phyloP scores from a whole-genome alignment of 1,140 invertebrate genomes.

The Mylabris phalerata region DNA sequence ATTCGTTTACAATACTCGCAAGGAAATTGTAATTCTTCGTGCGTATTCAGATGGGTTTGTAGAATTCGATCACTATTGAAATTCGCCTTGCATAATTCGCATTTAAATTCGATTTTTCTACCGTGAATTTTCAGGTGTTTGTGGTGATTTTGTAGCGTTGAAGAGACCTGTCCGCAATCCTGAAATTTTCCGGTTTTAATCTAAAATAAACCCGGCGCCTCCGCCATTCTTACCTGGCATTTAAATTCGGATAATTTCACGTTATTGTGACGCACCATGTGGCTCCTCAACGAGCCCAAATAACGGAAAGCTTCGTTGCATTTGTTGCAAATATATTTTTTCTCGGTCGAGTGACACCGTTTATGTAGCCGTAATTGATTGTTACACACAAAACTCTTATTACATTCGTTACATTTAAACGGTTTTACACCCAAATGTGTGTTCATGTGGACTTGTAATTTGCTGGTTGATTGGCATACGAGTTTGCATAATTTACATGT shows the following conservation, averaged over 20 bases:
- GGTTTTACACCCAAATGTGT: slow-evolving; percentile 63
- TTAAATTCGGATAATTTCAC: slow-evolving; percentile 21
- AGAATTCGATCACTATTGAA: slow-evolving; percentile 27
- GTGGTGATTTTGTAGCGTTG: slow-evolving; percentile 11
- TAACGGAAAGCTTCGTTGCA: slow-evolving; percentile 28
- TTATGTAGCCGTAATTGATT: slow-evolving; percentile 49
- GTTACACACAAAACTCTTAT: slow-evolving; percentile 54
- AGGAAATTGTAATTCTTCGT: slow-evolving; percentile 30
- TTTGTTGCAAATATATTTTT: slow-evolving; percentile 27
- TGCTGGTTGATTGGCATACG: slow-evolving; percentile 40
- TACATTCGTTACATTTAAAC: slow-evolving; percentile 53
- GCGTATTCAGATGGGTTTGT: slow-evolving; percentile 23
- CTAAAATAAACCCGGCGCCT: neutral
- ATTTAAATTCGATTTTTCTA: slow-evolving; percentile 24
- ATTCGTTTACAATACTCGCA: slow-evolving; percentile 33
- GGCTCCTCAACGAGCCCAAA: slow-evolving; percentile 25
- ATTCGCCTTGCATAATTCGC: slow-evolving; percentile 24
- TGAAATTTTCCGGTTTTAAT: neutral
- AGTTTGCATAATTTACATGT: slow-evolving; percentile 42
- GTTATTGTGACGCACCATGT: slow-evolving; percentile 26
- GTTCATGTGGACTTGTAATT: slow-evolving; percentile 57
- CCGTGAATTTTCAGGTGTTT: slow-evolving; percentile 22
- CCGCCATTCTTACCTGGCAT: slow-evolving; percentile 23
- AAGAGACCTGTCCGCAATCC: neutral
- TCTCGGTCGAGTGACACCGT: slow-evolving; percentile 42